phyloP scores from a whole-genome alignment of 1,140 invertebrate species.

The Phenacoccus solenopsis region DNA sequence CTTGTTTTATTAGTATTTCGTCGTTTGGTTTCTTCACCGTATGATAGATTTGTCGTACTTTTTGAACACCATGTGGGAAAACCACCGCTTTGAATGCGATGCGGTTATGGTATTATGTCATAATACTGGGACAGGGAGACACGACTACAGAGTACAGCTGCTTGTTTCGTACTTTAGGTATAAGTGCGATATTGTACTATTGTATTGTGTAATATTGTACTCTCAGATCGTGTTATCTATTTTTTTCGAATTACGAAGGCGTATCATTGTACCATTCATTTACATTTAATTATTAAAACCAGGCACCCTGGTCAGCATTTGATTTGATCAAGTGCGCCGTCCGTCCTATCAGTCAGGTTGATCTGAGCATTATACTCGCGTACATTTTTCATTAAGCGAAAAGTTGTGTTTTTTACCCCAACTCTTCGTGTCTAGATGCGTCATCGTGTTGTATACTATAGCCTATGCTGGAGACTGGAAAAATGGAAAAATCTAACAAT shows the following conservation, averaged over 20 bases:
- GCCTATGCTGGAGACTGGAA: too few species aligned
- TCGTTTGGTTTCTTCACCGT: too few species aligned
- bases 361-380: too few species aligned
- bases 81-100: background rate
- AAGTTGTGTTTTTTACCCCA: too few species aligned
- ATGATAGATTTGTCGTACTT: too few species aligned
- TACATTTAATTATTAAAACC: constrained; percentile 1
- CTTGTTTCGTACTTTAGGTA: background rate
- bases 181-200: background rate
- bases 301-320: background rate
- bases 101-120: constrained; percentile 1
- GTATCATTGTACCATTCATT: background rate
- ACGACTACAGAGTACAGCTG: background rate
- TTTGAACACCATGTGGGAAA: background rate
- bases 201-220: background rate
- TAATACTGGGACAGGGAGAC: background rate
- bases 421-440: too few species aligned
- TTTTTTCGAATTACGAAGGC: constrained; percentile 1
- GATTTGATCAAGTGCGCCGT: too few species aligned
- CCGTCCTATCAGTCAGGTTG: too few species aligned
- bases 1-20: too few species aligned
- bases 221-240: background rate
- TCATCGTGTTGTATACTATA: too few species aligned
- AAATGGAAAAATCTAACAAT: too few species aligned
- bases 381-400: too few species aligned